Conservation (phyloP, 2,888 invertebrate species). For the Mythimna vitellina region DNA sequence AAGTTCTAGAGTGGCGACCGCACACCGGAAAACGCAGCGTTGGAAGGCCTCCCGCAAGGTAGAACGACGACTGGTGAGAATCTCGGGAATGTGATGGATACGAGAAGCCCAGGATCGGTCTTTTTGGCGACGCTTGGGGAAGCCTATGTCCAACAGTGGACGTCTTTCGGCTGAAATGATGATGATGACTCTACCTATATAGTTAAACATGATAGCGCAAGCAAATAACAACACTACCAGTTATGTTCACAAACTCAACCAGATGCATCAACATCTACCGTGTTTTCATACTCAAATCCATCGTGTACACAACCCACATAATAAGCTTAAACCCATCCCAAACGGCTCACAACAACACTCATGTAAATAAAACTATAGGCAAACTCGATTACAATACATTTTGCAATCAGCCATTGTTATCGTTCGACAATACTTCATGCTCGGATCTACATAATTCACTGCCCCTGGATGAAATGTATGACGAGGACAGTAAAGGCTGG, state of each 20-base stretch:
- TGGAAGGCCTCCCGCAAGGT: too few species aligned
- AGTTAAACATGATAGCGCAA: neutral
- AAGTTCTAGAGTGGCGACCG: too few species aligned
- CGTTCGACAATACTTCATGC: constrained; percentile 35
- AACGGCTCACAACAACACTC: constrained; percentile 22
- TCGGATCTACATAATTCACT: constrained; percentile 48
- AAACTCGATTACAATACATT: constrained; percentile 52
- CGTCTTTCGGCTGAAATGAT: too few species aligned
- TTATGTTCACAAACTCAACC: neutral
- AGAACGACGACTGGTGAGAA: too few species aligned
- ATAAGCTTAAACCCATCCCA: constrained; percentile 23
- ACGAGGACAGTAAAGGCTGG: constrained; percentile 33
- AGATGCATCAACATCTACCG: neutral
- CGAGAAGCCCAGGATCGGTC: too few species aligned
- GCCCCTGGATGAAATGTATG: constrained; percentile 54
- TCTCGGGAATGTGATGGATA: too few species aligned
- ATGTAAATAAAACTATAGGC: constrained; percentile 28
- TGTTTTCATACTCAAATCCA: constrained; percentile 10
- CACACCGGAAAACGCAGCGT: too few species aligned
- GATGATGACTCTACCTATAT: too few species aligned
- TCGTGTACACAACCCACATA: constrained; percentile 19
- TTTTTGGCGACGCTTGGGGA: too few species aligned
- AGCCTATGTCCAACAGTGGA: too few species aligned
- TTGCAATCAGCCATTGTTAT: constrained; percentile 52
- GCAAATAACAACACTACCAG: neutral